Conservation (phyloP, 2,888 invertebrate genomes). For the Pollenia angustigena region DNA sequence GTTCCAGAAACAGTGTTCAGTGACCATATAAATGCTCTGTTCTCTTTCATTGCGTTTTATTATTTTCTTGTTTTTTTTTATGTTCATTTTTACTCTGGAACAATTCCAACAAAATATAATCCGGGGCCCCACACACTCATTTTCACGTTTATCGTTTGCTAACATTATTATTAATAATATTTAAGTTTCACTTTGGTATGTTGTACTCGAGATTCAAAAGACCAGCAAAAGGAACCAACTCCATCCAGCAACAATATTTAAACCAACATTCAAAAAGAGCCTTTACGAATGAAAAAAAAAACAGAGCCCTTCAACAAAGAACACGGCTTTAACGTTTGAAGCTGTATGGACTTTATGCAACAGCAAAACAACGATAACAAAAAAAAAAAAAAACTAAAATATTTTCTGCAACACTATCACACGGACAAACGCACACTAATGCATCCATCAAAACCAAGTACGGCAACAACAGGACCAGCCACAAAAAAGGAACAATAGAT, state of each 20-base stretch:
- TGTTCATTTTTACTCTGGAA: too few relatives aligned
- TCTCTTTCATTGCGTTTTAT: too few relatives aligned
- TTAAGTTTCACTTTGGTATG: constrained; percentile 1
- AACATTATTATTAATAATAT: constrained; percentile 34
- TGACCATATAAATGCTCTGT: too few relatives aligned
- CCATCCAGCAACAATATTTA: constrained; percentile 17
- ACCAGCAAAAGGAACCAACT: constrained; percentile 5
- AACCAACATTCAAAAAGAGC: constrained; percentile 11
- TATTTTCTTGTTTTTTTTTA: too few relatives aligned
- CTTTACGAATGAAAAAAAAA: background rate
- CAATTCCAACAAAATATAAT: background rate
- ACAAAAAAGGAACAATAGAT: constrained; percentile 39
- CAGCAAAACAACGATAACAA: constrained; percentile 1
- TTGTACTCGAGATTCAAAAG: constrained; percentile 26
- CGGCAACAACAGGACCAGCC: constrained; percentile 23
- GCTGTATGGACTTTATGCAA: constrained; percentile 12
- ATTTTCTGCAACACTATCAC: background rate
- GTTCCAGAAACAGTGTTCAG: too few relatives aligned
- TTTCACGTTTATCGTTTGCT: background rate
- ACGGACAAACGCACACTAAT: background rate
- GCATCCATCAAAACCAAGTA: background rate
- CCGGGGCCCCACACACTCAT: constrained; percentile 23
- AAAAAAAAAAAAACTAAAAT: background rate
- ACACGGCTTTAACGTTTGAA: constrained; percentile 38
- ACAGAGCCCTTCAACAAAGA: background rate